These are phyloP conservation scores for Drosophila subquinaria DNA, from an alignment of 2,888 invertebrate genomes.

Conservation along the genomic window DNA sequence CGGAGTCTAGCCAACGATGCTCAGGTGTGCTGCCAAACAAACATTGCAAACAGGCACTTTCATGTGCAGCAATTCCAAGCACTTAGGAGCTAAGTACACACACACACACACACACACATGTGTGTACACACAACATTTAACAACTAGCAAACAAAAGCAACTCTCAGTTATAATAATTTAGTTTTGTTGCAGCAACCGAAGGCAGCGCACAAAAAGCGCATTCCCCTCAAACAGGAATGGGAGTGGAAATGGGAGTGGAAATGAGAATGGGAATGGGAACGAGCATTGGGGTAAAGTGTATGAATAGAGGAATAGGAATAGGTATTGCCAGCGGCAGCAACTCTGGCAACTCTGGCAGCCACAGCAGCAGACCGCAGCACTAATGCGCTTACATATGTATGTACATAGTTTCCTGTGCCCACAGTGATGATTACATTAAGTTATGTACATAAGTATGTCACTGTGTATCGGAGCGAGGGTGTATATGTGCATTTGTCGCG, in stretches of 20 bases:
- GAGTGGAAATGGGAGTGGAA: neutral
- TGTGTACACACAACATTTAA: conserved; percentile 43
- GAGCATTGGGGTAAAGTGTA: neutral
- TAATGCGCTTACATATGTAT: conserved; percentile 66
- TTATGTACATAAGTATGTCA: conserved; percentile 31
- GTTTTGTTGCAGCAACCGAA: conserved; percentile 57
- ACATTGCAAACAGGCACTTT: conserved; percentile 27
- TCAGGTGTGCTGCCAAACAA: conserved; percentile 38
- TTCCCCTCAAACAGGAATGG: conserved; percentile 8
- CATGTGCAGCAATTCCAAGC: conserved; percentile 27
- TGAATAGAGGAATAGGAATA: neutral
- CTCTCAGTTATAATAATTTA: conserved; percentile 60
- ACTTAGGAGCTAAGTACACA: conserved; percentile 56
- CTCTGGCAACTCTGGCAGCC: conserved; percentile 36
- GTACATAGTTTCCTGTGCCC: conserved; percentile 16
- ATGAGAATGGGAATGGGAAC: neutral
- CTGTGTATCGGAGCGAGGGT: conserved; percentile 23
- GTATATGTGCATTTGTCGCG: conserved; percentile 45
- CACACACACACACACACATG: conserved; percentile 29
- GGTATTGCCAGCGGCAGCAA: conserved; percentile 41
- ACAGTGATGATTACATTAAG: conserved; percentile 61
- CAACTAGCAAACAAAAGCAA: conserved; percentile 53
- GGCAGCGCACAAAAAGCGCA: conserved; percentile 68
- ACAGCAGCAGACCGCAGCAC: conserved; percentile 68
- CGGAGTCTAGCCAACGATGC: conserved; percentile 8